Evolutionary conservation across 2,888 invertebrate species (phyloP).

Genomic region (Dascillus cervinus): DNA sequence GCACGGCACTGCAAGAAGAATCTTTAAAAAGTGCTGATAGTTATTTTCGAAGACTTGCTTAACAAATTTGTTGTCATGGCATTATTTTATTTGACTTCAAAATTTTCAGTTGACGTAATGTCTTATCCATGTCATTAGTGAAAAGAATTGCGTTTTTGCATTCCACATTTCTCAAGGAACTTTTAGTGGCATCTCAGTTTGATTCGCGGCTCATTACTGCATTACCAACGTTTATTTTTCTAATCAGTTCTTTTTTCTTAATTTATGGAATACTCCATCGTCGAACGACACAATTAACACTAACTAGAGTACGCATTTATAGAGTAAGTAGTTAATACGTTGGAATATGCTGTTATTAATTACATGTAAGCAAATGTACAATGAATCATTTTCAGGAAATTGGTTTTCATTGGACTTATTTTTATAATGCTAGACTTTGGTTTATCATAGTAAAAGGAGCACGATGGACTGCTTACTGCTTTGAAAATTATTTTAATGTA

Average conservation of each 20-base stretch:
- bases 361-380: background rate
- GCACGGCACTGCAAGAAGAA: no score
- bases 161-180: no score
- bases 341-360: background rate
- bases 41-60: no score
- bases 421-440: slow-evolving; percentile 32
- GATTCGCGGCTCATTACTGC: slow-evolving; percentile 12
- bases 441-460: slow-evolving; percentile 27
- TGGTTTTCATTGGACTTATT: slow-evolving; percentile 34
- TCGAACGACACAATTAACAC: slow-evolving; percentile 11
- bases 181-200: slow-evolving; percentile 7
- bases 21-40: no score
- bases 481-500: slow-evolving; percentile 21
- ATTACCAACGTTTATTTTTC: slow-evolving; percentile 15
- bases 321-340: slow-evolving; percentile 10
- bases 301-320: slow-evolving; percentile 10
- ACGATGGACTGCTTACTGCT: slow-evolving; percentile 16
- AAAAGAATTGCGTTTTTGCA: no score
- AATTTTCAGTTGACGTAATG: no score
- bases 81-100: no score
- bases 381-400: slow-evolving; percentile 25
- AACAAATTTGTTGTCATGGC: no score
- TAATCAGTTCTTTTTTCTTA: slow-evolving; percentile 12
- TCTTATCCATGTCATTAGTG: no score
- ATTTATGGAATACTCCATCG: slow-evolving; percentile 13